Evolutionary conservation across 1,140 invertebrate species (phyloP).

Genomic region (Achatina immaculata): DNA sequence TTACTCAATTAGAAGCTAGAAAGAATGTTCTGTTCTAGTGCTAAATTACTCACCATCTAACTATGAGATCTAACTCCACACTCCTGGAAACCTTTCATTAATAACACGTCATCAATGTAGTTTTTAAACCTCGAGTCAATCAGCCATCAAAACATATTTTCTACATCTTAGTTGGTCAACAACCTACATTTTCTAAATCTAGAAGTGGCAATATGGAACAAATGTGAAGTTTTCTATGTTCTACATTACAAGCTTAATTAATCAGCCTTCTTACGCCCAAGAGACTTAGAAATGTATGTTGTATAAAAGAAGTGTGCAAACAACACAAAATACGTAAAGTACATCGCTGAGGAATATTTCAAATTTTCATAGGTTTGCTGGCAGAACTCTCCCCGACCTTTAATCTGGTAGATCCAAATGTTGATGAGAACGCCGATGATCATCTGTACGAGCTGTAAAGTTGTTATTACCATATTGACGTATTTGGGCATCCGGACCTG

Average conservation of each 20-base stretch:
- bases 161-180: no score
- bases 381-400: slow-evolving; percentile 79
- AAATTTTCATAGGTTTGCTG: slow-evolving; percentile 90
- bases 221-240: no score
- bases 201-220: no score
- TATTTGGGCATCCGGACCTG: slow-evolving; percentile 85
- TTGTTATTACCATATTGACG: slow-evolving; percentile 93
- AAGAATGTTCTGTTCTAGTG: no score
- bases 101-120: no score
- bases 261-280: slow-evolving; percentile 1
- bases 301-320: slow-evolving; percentile 74
- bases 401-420: slow-evolving; percentile 80
- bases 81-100: no score
- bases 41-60: no score
- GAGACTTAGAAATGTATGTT: slow-evolving; percentile 62
- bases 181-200: no score
- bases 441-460: slow-evolving; percentile 94
- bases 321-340: slow-evolving; percentile 78
- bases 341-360: slow-evolving; percentile 91
- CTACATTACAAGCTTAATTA: slow-evolving; percentile 13
- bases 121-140: no score
- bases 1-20: no score
- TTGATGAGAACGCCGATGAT: slow-evolving; percentile 92
- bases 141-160: no score
- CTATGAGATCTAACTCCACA: no score